These are phyloP conservation scores for Lamproptera curius DNA, from an alignment of 2,888 invertebrate genomes.

Conservation along the genomic window DNA sequence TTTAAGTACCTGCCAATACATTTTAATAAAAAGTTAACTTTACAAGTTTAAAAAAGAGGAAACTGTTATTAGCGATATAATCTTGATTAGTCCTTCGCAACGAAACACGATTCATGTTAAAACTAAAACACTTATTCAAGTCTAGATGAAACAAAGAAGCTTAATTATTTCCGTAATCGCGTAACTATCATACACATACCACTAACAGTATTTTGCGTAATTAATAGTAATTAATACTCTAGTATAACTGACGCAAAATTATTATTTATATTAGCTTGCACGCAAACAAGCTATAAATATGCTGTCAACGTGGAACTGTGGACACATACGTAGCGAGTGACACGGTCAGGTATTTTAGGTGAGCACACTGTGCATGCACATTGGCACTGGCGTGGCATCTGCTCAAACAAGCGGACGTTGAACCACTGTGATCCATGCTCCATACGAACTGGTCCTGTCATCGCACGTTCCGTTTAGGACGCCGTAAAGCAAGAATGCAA, in stretches of 20 bases:
- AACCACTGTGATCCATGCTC: constrained; percentile 55
- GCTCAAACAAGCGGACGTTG: constrained; percentile 59
- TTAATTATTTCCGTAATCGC: too few species aligned
- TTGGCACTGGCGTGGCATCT: constrained; percentile 39
- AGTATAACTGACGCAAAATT: too few species aligned
- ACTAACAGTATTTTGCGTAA: not conserved
- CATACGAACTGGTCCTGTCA: constrained; percentile 49
- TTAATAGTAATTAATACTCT: too few species aligned
- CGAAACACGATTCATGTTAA: too few species aligned
- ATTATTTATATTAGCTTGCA: too few species aligned
- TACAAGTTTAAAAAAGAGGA: too few species aligned
- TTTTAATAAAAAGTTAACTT: too few species aligned
- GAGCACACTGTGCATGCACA: constrained; percentile 26
- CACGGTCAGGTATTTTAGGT: constrained; percentile 32
- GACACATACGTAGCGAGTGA: constrained; percentile 27
- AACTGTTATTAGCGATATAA: too few species aligned
- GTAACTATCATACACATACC: not conserved
- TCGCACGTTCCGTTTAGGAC: constrained; percentile 24
- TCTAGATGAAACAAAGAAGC: too few species aligned
- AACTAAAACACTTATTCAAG: too few species aligned
- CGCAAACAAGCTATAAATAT: not conserved
- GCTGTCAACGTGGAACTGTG: constrained; percentile 9
- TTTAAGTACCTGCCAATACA: too few species aligned
- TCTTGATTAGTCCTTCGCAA: too few species aligned
- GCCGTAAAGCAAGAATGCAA: constrained; percentile 23